Conservation (phyloP, 2,888 invertebrate species). For the Palloptera scutellata region DNA sequence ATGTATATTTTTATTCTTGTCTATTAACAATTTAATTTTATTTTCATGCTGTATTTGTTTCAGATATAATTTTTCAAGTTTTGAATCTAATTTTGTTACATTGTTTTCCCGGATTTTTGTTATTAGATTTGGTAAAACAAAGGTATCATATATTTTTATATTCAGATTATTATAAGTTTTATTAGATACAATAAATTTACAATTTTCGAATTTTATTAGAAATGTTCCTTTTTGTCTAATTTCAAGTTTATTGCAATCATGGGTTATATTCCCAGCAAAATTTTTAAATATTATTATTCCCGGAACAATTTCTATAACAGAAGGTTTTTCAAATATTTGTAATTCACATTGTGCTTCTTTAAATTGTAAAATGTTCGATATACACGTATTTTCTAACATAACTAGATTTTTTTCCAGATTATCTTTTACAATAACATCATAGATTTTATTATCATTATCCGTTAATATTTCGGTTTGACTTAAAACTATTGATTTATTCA, state of each 20-base stretch:
- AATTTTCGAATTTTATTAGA: conserved; percentile 34
- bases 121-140: conserved; percentile 30
- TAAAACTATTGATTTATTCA: conserved; percentile 19
- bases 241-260: conserved; percentile 30
- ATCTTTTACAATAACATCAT: conserved; percentile 17
- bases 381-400: conserved; percentile 20
- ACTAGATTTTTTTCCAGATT: conserved; percentile 26
- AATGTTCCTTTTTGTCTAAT: conserved; percentile 28
- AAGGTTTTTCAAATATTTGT: conserved; percentile 15
- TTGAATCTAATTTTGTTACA: conserved; percentile 19
- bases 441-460: conserved; percentile 24
- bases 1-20: conserved; percentile 19
- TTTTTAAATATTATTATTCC: conserved; percentile 32
- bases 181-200: conserved; percentile 23
- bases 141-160: conserved; percentile 27
- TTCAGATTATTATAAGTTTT: conserved; percentile 29
- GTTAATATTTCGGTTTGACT: conserved; percentile 21
- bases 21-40: conserved; percentile 16
- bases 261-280: conserved; percentile 23
- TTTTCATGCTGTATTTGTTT: conserved; percentile 26
- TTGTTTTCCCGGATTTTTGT: conserved; percentile 31
- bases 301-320: conserved; percentile 21
- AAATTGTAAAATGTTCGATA: conserved; percentile 22
- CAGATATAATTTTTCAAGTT: conserved; percentile 23
- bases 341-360: conserved; percentile 31